phyloP scores from a whole-genome alignment of 2,113 vertebrate genomes.

The Oreochromis aureus region DNA sequence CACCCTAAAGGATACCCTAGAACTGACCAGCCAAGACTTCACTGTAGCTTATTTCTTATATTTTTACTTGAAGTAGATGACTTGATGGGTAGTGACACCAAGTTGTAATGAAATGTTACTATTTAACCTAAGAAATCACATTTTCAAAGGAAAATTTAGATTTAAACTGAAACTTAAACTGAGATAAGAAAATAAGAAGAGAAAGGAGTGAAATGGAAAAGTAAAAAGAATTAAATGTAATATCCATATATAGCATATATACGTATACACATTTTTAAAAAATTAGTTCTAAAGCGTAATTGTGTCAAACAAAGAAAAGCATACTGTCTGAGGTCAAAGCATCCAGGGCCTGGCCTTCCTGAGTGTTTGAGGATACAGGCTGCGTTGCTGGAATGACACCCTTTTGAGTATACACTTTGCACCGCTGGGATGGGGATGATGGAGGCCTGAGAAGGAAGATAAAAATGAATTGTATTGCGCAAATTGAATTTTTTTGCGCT shows the following conservation, averaged over 20 bases:
- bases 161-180: background rate
- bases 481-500: background rate
- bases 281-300: background rate
- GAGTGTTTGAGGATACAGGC: slow-evolving; percentile 73
- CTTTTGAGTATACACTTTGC: slow-evolving; percentile 97
- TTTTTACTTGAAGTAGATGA: background rate
- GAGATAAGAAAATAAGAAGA: background rate
- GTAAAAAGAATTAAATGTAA: background rate
- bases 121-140: background rate
- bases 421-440: slow-evolving; percentile 89
- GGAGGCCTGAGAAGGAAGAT: slow-evolving; percentile 65
- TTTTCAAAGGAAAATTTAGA: background rate
- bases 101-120: background rate
- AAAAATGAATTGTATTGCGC: background rate
- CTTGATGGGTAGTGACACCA: background rate
- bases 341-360: slow-evolving; percentile 66
- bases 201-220: background rate
- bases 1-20: background rate
- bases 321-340: slow-evolving; percentile 62
- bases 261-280: background rate
- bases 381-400: slow-evolving; percentile 82
- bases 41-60: background rate
- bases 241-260: background rate
- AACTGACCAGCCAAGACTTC: background rate
- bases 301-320: background rate